Evolutionary conservation across 2,888 invertebrate genomes (phyloP), one percentile per base, ranked within the genome.

Genomic region (Tiliacea aurago): DNA sequence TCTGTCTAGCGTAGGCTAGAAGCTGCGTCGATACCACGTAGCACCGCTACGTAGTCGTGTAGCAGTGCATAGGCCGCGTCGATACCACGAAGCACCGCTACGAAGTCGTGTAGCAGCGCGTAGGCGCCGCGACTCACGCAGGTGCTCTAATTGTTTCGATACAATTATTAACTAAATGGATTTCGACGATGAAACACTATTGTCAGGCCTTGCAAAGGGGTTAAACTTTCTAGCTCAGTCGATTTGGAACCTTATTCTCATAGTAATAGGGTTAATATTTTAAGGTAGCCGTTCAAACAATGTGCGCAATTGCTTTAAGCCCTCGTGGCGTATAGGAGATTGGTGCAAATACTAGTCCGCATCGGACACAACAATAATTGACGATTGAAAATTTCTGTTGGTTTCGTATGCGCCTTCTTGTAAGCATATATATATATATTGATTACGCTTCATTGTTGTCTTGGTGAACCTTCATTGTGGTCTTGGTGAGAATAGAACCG

Each of bases 1-100:
- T 20, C 11, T 15, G 33, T 23, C 18, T 37, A 43, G 43, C 20
- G 43, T 13, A n/a, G 7, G 33, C 45, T 33, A n/a, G n/a, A n/a
- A n/a, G n/a, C n/a, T n/a, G n/a, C n/a, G n/a, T n/a, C 15, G 62
- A 67, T 1, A 28, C n/a, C 28, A 7, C 45, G 47, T 28, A 69
- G 45, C 70, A 47, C 20, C 7, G 37, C 70, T 70, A 47, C 28
- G 56, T 47, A 20, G 2, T 9, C 28, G 56, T 15, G 71, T 69
- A 51, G 51, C 43, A 43, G 18, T 13, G 55, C 20, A 41, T 71
- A 41, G 37, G 37, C 41, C n/a, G n/a, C n/a, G 47, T 28, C 15
- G 23, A 23, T 37, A 41, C 15, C 28, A 20, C 69, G 70, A 69
- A 69, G 45, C 70, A 47, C 20, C 7, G 37, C 70, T 70, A 47